Conservation (phyloP, 2,888 invertebrate genomes). For the Agrotis exclamationis region DNA sequence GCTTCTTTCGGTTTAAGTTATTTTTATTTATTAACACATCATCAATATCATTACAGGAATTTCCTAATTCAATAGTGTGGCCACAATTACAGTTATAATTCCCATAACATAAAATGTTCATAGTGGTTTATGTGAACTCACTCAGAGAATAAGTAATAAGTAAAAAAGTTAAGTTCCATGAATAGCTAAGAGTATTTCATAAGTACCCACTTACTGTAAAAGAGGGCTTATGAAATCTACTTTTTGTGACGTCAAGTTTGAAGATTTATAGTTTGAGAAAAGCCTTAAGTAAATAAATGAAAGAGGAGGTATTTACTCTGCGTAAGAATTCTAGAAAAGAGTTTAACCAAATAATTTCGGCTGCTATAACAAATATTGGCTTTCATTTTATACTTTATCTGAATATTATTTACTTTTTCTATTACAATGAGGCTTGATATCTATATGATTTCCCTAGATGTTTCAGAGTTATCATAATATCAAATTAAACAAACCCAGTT, state of each 20-base stretch:
- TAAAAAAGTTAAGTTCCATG: neutral
- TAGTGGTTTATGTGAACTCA: no score
- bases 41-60: no score
- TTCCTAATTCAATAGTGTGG: no score
- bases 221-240: constrained; percentile 23
- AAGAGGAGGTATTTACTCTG: constrained; percentile 24
- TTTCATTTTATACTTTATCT: constrained; percentile 21
- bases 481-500: constrained; percentile 26
- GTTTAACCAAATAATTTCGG: constrained; percentile 37
- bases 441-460: constrained; percentile 39
- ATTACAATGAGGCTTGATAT: constrained; percentile 15
- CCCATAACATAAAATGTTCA: no score
- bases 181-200: neutral
- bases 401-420: constrained; percentile 28
- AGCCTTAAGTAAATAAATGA: constrained; percentile 30
- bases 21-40: no score
- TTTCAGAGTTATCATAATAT: constrained; percentile 12
- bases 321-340: constrained; percentile 24
- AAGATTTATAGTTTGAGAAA: constrained; percentile 41
- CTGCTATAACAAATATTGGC: constrained; percentile 46
- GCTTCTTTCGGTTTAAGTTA: no score
- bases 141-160: no score
- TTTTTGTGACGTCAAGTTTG: constrained; percentile 24
- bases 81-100: no score
- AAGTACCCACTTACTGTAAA: constrained; percentile 6